A percentile compares a stretch with the other conserved stretches of the same genome.
Evolutionary conservation across 2,888 invertebrate genomes (phyloP).

Genomic region (Argyresthia albistria): DNA sequence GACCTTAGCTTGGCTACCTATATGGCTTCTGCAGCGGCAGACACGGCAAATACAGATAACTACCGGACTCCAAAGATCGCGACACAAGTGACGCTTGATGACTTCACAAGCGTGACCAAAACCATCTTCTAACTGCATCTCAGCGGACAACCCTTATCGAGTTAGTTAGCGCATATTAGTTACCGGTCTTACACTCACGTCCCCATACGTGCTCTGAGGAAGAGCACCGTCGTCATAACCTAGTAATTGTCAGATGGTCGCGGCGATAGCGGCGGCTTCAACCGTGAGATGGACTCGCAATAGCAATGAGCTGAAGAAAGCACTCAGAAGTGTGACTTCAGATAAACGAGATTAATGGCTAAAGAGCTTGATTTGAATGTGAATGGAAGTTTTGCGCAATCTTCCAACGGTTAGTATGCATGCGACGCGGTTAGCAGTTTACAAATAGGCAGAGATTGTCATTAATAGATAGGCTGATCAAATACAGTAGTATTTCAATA

Average conservation of each 20-base stretch:
- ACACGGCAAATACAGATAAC: too few relatives aligned
- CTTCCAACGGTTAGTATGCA: not conserved
- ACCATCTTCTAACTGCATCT: too few relatives aligned
- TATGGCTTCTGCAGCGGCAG: too few relatives aligned
- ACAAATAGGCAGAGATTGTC: too few relatives aligned
- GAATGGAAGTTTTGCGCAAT: not conserved
- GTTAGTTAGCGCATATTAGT: constrained; percentile 1
- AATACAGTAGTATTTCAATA: too few relatives aligned
- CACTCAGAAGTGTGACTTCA: not conserved
- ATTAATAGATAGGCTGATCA: too few relatives aligned
- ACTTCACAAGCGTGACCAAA: not conserved
- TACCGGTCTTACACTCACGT: constrained; percentile 2
- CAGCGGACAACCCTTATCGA: not conserved
- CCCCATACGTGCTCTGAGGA: not conserved
- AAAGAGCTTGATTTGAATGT: not conserved
- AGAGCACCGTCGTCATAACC: not conserved
- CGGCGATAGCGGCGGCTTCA: not conserved
- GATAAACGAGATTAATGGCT: not conserved
- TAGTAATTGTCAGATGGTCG: not conserved
- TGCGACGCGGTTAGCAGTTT: not conserved
- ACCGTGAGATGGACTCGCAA: not conserved
- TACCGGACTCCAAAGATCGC: too few relatives aligned
- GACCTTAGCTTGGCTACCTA: too few relatives aligned
- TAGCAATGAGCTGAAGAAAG: constrained; percentile 2
- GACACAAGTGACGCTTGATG: too few relatives aligned